Conservation (phyloP, 2,113 vertebrate species). For the Crotalus tigris region DNA sequence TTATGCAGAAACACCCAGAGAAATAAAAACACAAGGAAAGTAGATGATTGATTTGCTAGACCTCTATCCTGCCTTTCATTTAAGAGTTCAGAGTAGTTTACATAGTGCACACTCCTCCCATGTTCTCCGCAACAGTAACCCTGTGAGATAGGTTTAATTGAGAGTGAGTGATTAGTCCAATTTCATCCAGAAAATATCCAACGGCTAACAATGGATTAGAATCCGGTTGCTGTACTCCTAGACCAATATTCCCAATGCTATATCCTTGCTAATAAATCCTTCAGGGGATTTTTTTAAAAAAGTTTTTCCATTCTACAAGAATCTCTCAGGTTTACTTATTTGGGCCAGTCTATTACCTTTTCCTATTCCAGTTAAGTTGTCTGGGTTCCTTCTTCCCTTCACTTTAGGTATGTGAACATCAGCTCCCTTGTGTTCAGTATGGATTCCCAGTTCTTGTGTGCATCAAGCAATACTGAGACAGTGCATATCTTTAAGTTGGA, state of each 20-base stretch:
- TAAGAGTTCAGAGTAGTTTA: not conserved
- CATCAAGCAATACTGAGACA: slow-evolving; percentile 93
- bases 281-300: not conserved
- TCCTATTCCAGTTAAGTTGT: not conserved
- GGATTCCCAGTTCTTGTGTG: slow-evolving; percentile 91
- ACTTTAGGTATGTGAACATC: slow-evolving; percentile 88
- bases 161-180: not conserved
- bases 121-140: not conserved
- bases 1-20: not conserved
- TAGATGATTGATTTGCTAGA: not conserved
- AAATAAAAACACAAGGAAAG: not conserved
- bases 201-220: not conserved
- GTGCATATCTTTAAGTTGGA: slow-evolving; percentile 96
- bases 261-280: not conserved
- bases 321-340: not conserved
- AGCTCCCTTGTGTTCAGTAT: slow-evolving; percentile 91
- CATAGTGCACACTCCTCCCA: not conserved
- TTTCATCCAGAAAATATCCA: not conserved
- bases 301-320: not conserved
- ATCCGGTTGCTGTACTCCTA: not conserved
- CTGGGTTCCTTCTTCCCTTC: not conserved
- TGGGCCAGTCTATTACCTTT: not conserved
- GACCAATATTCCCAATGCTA: not conserved
- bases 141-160: not conserved
- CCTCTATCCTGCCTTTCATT: not conserved